phyloP scores from a whole-genome alignment of 1,140 invertebrate species.

The Neodiprion virginianus region DNA sequence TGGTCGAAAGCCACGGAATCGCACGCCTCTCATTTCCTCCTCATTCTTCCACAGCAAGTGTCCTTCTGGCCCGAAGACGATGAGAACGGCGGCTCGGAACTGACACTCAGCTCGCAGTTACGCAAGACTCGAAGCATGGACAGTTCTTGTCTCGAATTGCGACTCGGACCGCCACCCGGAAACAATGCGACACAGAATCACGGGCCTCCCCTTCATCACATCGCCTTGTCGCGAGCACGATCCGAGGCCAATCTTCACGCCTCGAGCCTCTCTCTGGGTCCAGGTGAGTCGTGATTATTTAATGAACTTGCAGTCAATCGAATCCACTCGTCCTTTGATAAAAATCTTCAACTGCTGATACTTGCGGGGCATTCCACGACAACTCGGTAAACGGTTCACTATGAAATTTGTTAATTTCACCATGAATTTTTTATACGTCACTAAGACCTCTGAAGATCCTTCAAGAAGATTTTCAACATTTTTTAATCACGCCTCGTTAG shows the following conservation, averaged over 20 bases:
- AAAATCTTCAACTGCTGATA: too few species aligned
- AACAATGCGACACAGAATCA: constrained; percentile 38
- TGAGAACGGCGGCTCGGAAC: constrained; percentile 60
- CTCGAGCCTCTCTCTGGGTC: constrained; percentile 65
- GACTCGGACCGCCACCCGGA: constrained; percentile 56
- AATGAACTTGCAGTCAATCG: too few species aligned
- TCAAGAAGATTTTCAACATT: too few species aligned
- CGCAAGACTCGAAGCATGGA: constrained; percentile 89
- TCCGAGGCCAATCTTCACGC: constrained; percentile 86
- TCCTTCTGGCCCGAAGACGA: constrained; percentile 81
- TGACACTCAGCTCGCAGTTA: constrained; percentile 74
- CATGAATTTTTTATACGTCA: too few species aligned
- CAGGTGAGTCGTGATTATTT: constrained; percentile 53
- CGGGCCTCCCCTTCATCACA: constrained; percentile 39
- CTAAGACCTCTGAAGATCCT: too few species aligned
- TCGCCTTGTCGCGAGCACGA: constrained; percentile 76
- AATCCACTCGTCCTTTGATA: too few species aligned
- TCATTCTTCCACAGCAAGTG: constrained; percentile 67
- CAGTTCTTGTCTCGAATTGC: constrained; percentile 82
- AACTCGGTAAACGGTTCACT: too few species aligned
- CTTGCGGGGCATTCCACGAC: too few species aligned
- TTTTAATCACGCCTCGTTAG: too few species aligned
- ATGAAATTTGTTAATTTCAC: too few species aligned
- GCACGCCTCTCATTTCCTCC: background rate
- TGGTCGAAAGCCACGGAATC: background rate